Evolutionary conservation across 2,888 invertebrate species (phyloP).

Genomic region (Leptinotarsa haldemani): DNA sequence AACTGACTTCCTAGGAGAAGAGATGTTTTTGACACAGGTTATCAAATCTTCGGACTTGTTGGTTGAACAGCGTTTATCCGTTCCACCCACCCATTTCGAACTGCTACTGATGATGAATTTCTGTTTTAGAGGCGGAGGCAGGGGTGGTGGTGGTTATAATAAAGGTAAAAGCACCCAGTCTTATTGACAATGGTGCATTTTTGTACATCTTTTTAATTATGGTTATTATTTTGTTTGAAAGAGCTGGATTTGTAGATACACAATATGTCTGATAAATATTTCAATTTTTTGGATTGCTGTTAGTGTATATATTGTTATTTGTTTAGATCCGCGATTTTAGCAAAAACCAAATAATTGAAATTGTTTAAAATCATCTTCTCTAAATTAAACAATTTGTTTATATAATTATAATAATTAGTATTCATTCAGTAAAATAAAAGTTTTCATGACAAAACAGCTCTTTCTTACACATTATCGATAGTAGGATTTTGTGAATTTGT

Average conservation of each 20-base stretch:
- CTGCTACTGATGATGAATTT: conserved; percentile 76
- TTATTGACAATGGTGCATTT: conserved; percentile 79
- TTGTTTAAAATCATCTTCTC: background rate
- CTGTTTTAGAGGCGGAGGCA: conserved; percentile 94
- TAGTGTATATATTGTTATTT: conserved; percentile 16
- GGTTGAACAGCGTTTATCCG: conserved; percentile 62
- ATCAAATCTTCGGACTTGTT: conserved; percentile 41
- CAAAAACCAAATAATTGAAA: conserved; percentile 43
- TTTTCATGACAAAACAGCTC: conserved; percentile 35
- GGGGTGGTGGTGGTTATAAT: conserved; percentile 96
- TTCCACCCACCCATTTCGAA: conserved; percentile 67
- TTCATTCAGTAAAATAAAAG: background rate
- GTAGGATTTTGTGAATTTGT: conserved; percentile 24
- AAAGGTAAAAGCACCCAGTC: conserved; percentile 93
- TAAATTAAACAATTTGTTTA: background rate
- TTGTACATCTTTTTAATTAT: conserved; percentile 64
- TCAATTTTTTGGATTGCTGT: conserved; percentile 10
- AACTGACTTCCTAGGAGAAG: conserved; percentile 39
- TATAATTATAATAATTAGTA: background rate
- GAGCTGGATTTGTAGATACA: conserved; percentile 44
- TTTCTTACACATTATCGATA: conserved; percentile 35
- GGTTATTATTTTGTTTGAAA: conserved; percentile 47
- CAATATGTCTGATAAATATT: background rate
- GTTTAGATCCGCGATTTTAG: conserved; percentile 39
- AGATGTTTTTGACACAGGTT: conserved; percentile 39